phyloP scores from a whole-genome alignment of 2,113 vertebrate species.

The Lepidothrix coronata region DNA sequence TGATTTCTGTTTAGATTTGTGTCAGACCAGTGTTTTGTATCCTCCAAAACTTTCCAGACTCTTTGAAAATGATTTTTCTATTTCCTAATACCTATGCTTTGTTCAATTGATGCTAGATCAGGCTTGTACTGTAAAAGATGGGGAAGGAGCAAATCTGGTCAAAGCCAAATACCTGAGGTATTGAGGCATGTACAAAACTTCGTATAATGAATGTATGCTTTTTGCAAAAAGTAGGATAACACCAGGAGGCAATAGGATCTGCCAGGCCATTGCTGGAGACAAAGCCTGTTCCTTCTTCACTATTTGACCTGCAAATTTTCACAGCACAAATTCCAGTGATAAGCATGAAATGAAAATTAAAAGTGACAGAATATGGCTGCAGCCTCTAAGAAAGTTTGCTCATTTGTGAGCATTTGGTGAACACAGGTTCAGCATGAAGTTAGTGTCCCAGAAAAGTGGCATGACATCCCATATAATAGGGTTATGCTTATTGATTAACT shows the following conservation, averaged over 20 bases:
- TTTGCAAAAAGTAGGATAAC: not conserved
- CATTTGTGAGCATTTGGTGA: not conserved
- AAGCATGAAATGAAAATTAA: not conserved
- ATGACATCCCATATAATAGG: not conserved
- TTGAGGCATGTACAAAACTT: not conserved
- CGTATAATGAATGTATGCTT: not conserved
- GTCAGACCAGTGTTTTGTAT: not conserved
- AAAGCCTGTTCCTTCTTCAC: not conserved
- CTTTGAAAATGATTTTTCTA: not conserved
- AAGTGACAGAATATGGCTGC: not conserved
- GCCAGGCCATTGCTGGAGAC: not conserved
- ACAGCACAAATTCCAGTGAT: not conserved
- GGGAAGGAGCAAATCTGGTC: not conserved
- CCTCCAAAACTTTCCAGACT: not conserved
- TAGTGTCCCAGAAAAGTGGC: not conserved
- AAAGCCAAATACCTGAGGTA: not conserved
- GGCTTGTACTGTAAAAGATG: not conserved
- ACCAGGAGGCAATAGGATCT: not conserved
- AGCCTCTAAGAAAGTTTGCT: not conserved
- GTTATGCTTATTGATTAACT: not conserved
- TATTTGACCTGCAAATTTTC: not conserved
- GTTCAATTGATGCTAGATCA: not conserved
- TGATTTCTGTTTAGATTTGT: not conserved
- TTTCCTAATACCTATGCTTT: not conserved
- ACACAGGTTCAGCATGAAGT: not conserved